Evolutionary conservation across 1,140 invertebrate species (phyloP).

Genomic region (Anoplophora glabripennis): DNA sequence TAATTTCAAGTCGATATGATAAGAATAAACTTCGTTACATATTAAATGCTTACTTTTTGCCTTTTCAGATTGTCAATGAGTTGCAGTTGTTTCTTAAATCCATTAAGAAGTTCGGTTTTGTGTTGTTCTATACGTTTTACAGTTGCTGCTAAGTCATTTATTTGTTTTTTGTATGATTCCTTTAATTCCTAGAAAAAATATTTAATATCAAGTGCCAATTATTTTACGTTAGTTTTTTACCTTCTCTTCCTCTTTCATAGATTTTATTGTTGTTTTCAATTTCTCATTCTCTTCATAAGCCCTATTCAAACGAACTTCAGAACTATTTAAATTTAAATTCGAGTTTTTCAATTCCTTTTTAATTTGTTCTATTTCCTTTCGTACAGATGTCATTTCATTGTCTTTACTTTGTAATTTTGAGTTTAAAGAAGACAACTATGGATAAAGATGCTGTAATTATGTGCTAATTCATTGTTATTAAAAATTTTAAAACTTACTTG

Average conservation of each 20-base stretch:
- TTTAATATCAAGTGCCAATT: neutral
- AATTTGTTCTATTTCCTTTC: conserved; percentile 52
- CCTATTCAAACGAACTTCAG: conserved; percentile 51
- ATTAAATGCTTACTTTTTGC: conserved; percentile 49
- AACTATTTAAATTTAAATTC: conserved; percentile 43
- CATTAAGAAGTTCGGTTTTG: conserved; percentile 50
- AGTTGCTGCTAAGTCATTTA: conserved; percentile 46
- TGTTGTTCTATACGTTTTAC: conserved; percentile 53
- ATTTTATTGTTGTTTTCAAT: conserved; percentile 47
- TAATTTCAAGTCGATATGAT: no score
- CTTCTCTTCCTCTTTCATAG: conserved; percentile 52
- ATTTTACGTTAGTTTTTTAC: conserved; percentile 31
- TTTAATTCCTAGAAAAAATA: conserved; percentile 48
- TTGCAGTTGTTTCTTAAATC: conserved; percentile 54
- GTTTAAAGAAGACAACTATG: conserved; percentile 35
- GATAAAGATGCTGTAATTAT: neutral
- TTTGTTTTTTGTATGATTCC: conserved; percentile 48
- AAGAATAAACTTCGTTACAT: no score
- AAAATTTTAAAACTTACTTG: conserved; percentile 43
- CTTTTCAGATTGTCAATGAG: conserved; percentile 56
- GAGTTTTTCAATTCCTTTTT: conserved; percentile 51
- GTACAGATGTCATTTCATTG: conserved; percentile 48
- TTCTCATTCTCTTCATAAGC: conserved; percentile 53
- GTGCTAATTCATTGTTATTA: neutral
- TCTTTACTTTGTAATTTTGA: conserved; percentile 46